These are phyloP conservation scores for Tryphoninae sp. DNA, from an alignment of 2,888 invertebrate species.

Conservation along the genomic window DNA sequence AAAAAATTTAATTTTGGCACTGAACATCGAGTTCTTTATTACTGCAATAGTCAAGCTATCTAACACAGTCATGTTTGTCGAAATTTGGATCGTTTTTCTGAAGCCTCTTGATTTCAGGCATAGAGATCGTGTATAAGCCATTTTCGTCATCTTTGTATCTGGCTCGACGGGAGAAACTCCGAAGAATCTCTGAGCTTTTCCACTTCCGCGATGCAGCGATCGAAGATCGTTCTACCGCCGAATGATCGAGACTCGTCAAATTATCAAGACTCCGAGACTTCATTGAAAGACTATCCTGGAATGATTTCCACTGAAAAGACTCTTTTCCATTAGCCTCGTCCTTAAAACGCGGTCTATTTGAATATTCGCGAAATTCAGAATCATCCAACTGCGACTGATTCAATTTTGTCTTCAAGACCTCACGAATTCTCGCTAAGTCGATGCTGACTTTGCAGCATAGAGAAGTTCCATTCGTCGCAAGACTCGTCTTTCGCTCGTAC, in stretches of 20 bases:
- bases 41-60: conserved; percentile 49
- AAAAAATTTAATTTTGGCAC: conserved; percentile 30
- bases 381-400: conserved; percentile 49
- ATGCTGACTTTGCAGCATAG: conserved; percentile 73
- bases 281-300: not conserved
- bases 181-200: conserved; percentile 51
- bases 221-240: not conserved
- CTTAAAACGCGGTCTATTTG: not conserved
- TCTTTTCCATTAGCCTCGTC: not conserved
- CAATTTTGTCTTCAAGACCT: conserved; percentile 68
- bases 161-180: not conserved
- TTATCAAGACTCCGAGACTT: conserved; percentile 53
- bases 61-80: conserved; percentile 61
- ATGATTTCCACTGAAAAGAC: not conserved
- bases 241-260: conserved; percentile 17
- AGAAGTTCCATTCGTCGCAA: not conserved
- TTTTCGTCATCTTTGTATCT: conserved; percentile 4
- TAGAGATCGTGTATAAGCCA: not conserved
- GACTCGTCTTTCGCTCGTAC: not conserved
- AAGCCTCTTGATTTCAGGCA: conserved; percentile 27
- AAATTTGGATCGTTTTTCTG: conserved; percentile 42
- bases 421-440: conserved; percentile 73
- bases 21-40: conserved; percentile 18
- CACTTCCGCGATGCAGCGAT: conserved; percentile 9
- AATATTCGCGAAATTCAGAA: not conserved